Percentiles rank a stretch among this genome's conserved stretches.
These are phyloP conservation scores for Danaus melanippus DNA, from an alignment of 1,140 invertebrate species.

Conservation along the genomic window DNA sequence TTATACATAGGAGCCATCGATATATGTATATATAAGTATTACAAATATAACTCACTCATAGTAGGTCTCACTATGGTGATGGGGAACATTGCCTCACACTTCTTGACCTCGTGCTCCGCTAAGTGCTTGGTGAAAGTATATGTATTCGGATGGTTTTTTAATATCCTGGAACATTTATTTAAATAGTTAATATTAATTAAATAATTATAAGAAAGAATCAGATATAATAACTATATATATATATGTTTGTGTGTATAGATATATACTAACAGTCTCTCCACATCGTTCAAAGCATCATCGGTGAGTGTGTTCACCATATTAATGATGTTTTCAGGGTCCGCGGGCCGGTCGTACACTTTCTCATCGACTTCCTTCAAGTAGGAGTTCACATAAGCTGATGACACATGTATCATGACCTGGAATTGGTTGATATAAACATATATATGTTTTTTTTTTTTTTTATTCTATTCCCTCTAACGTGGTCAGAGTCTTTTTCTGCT, in stretches of 20 bases:
- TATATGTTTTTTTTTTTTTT: too few species aligned
- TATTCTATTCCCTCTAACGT: too few species aligned
- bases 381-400: constrained; percentile 92
- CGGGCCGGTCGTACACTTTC: constrained; percentile 86
- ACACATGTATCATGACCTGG: constrained; percentile 86
- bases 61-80: constrained; percentile 95
- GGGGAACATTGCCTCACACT: constrained; percentile 79
- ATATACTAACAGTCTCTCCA: constrained; percentile 75
- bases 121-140: constrained; percentile 96
- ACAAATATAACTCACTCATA: constrained; percentile 92
- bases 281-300: constrained; percentile 78
- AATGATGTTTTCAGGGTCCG: constrained; percentile 88
- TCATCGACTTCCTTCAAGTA: constrained; percentile 79
- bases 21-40: too few species aligned
- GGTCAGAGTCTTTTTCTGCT: too few species aligned
- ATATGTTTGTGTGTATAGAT: too few species aligned
- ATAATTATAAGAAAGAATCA: too few species aligned
- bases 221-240: too few species aligned
- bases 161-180: constrained; percentile 69
- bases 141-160: constrained; percentile 89
- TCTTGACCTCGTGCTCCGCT: constrained; percentile 89
- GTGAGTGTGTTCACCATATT: constrained; percentile 81
- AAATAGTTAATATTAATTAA: too few species aligned
- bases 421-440: constrained; percentile 9
- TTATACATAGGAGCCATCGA: too few species aligned